Conservation (phyloP, 2,888 invertebrate genomes). For the Timema podura region DNA sequence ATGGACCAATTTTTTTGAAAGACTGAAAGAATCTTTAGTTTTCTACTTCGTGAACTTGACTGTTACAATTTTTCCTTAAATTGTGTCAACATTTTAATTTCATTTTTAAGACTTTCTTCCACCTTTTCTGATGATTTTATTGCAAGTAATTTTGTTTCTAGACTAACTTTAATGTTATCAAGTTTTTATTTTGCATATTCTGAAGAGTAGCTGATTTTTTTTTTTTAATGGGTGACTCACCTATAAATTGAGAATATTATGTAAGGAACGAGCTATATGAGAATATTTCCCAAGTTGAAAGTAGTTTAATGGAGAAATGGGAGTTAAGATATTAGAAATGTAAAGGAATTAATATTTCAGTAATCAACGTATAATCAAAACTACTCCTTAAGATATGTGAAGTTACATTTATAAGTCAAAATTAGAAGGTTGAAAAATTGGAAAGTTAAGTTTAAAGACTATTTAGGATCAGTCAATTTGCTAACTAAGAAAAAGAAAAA, state of each 20-base stretch:
- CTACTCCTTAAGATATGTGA: too few relatives aligned
- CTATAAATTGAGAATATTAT: too few relatives aligned
- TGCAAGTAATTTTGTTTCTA: not conserved
- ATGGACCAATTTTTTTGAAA: not conserved
- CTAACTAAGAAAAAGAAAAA: slow-evolving; percentile 3
- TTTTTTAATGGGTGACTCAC: not conserved
- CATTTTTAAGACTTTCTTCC: not conserved
- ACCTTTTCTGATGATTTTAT: not conserved
- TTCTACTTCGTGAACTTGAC: not conserved
- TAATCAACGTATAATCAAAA: too few relatives aligned
- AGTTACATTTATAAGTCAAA: too few relatives aligned
- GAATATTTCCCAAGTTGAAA: too few relatives aligned
- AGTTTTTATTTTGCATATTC: slow-evolving; percentile 4
- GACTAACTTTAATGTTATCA: slow-evolving; percentile 1
- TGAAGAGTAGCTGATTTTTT: not conserved
- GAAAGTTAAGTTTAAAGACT: too few relatives aligned
- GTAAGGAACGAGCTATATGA: too few relatives aligned
- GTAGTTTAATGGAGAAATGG: too few relatives aligned
- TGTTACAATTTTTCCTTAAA: not conserved
- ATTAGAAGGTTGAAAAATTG: too few relatives aligned
- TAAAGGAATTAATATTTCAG: too few relatives aligned
- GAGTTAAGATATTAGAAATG: too few relatives aligned
- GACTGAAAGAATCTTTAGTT: not conserved
- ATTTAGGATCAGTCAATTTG: too few relatives aligned
- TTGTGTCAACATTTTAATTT: not conserved